phyloP scores from a whole-genome alignment of 2,113 vertebrate genomes.

The Menura novaehollandiae region DNA sequence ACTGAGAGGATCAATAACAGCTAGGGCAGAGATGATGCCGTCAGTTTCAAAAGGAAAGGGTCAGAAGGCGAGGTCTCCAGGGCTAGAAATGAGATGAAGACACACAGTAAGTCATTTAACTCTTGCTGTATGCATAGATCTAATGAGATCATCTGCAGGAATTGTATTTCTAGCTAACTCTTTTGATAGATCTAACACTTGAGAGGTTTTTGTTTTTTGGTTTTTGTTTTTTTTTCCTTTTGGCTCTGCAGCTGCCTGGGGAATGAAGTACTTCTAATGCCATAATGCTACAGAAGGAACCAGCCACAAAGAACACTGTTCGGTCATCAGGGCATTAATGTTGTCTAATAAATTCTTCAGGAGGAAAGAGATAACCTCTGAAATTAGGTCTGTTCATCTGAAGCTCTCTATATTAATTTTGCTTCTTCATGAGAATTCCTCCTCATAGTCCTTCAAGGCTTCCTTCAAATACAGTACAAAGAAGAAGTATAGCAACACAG shows the following conservation, averaged over 20 bases:
- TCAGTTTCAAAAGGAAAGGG: neutral
- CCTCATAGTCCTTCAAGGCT: neutral
- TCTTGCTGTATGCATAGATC: neutral
- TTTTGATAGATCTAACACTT: neutral
- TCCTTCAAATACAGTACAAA: neutral
- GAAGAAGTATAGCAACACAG: neutral
- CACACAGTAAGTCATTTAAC: neutral
- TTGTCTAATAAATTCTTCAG: neutral
- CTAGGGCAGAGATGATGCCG: neutral
- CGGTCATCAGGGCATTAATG: accelerated
- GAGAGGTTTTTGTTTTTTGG: neutral
- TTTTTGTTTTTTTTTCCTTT: accelerated
- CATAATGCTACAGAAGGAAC: neutral
- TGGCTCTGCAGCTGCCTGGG: neutral
- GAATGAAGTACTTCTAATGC: neutral
- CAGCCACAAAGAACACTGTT: neutral
- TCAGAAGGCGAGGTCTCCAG: neutral
- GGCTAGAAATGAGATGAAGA: neutral
- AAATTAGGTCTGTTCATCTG: neutral
- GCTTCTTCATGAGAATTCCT: neutral
- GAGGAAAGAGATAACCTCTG: neutral
- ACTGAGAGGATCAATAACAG: neutral
- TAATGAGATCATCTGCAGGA: neutral
- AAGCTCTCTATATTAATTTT: neutral
- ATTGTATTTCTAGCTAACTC: neutral